phyloP scores from a whole-genome alignment of 1,140 invertebrate species.

The Drosophila bocqueti region DNA sequence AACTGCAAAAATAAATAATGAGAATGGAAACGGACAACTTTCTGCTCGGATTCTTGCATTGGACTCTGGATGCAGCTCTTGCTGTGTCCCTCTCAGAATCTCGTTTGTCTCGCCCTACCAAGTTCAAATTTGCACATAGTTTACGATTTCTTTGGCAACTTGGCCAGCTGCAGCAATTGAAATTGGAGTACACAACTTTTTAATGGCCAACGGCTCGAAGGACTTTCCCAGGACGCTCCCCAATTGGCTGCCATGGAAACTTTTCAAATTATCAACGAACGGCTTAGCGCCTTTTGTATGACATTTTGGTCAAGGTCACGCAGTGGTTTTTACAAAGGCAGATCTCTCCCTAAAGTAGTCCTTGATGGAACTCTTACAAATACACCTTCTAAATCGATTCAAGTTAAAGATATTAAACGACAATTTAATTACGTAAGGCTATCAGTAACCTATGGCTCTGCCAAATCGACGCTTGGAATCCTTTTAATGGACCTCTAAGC shows the following conservation, averaged over 20 bases:
- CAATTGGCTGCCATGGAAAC: constrained; percentile 44
- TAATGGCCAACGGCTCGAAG: constrained; percentile 66
- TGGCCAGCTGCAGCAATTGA: constrained; percentile 56
- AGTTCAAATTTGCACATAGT: constrained; percentile 69
- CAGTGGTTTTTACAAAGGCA: background rate
- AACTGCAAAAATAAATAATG: constrained; percentile 38
- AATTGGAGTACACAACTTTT: constrained; percentile 77
- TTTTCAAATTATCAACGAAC: constrained; percentile 64
- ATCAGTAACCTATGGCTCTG: background rate
- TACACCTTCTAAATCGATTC: background rate
- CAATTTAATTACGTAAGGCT: background rate
- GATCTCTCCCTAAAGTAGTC: too few relatives aligned
- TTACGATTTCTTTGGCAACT: constrained; percentile 70
- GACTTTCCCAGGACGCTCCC: constrained; percentile 43
- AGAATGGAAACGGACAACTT: constrained; percentile 27
- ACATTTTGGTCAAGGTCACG: constrained; percentile 27
- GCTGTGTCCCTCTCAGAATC: constrained; percentile 16
- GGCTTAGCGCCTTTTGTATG: constrained; percentile 14
- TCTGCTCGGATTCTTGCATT: constrained; percentile 35
- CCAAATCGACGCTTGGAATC: constrained; percentile 5
- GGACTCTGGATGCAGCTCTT: constrained; percentile 24
- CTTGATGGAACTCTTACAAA: background rate
- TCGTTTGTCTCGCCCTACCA: constrained; percentile 38
- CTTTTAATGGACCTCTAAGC: constrained; percentile 30
- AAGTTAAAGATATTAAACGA: background rate